phyloP scores from a whole-genome alignment of 2,113 vertebrate species.

The Natator depressus region DNA sequence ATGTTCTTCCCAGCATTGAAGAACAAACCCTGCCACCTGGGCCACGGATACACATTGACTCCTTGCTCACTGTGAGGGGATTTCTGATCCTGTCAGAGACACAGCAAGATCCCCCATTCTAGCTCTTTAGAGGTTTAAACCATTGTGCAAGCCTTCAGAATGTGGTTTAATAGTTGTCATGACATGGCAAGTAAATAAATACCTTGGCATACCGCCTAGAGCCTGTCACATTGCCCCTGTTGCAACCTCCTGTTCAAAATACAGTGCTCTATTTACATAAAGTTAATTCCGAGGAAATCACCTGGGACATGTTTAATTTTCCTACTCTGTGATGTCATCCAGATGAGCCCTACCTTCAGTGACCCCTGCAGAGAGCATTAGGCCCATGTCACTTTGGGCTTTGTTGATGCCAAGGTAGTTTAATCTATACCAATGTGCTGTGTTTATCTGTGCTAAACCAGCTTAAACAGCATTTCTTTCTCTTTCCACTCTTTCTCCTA shows the following conservation, averaged over 20 bases:
- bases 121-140: neutral
- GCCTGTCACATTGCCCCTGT: conserved; percentile 32
- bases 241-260: conserved; percentile 47
- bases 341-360: neutral
- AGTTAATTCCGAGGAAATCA: conserved; percentile 17
- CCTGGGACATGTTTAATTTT: conserved; percentile 38
- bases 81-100: neutral
- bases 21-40: rapidly evolving
- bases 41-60: neutral
- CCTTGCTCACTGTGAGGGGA: neutral
- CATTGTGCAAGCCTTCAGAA: conserved; percentile 1
- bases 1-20: neutral
- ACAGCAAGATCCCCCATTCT: neutral
- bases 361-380: neutral
- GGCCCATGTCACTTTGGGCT: neutral
- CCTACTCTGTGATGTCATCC: neutral
- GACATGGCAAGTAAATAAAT: conserved; percentile 65
- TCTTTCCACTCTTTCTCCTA: neutral
- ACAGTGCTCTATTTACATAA: conserved; percentile 17
- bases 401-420: neutral
- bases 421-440: conserved; percentile 8
- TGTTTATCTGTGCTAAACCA: neutral
- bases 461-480: neutral
- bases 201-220: conserved; percentile 56
- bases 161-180: conserved; percentile 44